A percentile compares a stretch with the other conserved stretches of the same genome.
These are phyloP conservation scores for Beris chalybata DNA, from an alignment of 2,888 invertebrate genomes.

Conservation along the genomic window DNA sequence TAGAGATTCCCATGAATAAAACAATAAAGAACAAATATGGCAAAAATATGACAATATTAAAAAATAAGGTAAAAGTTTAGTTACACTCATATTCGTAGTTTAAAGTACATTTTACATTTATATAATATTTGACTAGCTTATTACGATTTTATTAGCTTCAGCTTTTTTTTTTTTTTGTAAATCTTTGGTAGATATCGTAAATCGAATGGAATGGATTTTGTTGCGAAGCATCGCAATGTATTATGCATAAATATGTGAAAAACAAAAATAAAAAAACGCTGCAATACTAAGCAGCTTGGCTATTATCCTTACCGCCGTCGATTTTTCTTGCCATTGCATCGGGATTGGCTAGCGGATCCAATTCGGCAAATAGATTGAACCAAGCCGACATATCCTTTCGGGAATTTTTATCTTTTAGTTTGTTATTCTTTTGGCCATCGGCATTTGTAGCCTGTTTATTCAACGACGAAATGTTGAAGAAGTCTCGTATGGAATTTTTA, in stretches of 20 bases:
- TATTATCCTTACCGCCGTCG: conserved; percentile 54
- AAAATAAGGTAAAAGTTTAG: neutral
- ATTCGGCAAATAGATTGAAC: conserved; percentile 90
- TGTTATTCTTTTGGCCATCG: conserved; percentile 10
- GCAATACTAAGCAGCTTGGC: conserved; percentile 58
- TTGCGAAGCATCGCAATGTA: too few relatives aligned
- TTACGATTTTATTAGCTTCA: neutral
- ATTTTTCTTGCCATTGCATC: conserved; percentile 58
- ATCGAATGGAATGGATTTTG: too few relatives aligned
- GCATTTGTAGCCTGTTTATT: conserved; percentile 24
- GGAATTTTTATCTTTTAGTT: conserved; percentile 43
- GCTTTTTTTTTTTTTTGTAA: conserved; percentile 14
- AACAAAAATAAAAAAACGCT: too few relatives aligned
- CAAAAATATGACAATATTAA: conserved; percentile 14
- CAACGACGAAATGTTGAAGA: conserved; percentile 34
- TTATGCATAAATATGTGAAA: too few relatives aligned
- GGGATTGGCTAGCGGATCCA: conserved; percentile 89
- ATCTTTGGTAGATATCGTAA: neutral
- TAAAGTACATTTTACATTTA: neutral
- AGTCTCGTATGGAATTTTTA: conserved; percentile 38
- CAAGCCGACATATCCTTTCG: conserved; percentile 67
- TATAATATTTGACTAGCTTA: conserved; percentile 18
- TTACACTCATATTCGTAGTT: neutral
- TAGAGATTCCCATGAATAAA: neutral
- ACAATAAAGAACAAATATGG: conserved; percentile 6